Evolutionary conservation across 1,140 invertebrate genomes (phyloP).

Genomic region (Ips nitidus): DNA sequence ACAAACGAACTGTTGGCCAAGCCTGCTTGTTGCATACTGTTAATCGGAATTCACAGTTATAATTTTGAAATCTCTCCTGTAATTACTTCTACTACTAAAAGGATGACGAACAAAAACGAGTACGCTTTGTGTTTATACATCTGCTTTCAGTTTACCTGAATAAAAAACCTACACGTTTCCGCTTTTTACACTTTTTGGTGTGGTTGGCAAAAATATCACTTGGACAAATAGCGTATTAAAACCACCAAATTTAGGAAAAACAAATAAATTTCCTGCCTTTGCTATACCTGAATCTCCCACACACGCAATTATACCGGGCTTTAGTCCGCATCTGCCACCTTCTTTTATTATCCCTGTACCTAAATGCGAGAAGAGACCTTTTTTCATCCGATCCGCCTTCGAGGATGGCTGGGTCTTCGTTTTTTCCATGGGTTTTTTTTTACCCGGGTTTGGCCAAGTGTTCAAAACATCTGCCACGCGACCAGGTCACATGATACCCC

Average conservation of each 20-base stretch:
- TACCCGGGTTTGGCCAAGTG: conserved; percentile 27
- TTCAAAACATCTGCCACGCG: conserved; percentile 39
- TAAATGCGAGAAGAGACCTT: conserved; percentile 12
- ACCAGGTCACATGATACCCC: conserved; percentile 26
- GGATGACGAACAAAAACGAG: neutral
- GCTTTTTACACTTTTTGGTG: too few species aligned
- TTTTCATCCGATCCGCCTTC: neutral
- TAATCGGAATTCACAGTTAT: conserved; percentile 21
- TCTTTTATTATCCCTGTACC: conserved; percentile 15
- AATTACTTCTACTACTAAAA: neutral
- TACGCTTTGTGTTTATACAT: too few species aligned
- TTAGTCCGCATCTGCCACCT: conserved; percentile 11
- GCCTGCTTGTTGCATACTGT: conserved; percentile 15
- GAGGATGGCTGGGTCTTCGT: too few species aligned
- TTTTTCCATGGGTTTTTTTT: neutral
- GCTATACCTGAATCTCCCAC: conserved; percentile 10
- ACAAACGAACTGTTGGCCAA: conserved; percentile 19
- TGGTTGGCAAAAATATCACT: too few species aligned
- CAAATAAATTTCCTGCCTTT: conserved; percentile 10
- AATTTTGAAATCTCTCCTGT: conserved; percentile 9
- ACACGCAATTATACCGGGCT: conserved; percentile 8
- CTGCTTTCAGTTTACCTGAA: too few species aligned
- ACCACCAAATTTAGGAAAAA: too few species aligned
- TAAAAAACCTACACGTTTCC: too few species aligned
- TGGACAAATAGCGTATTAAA: too few species aligned